These are phyloP conservation scores for Butorides virescens DNA, from an alignment of 2,113 vertebrate species.

Conservation along the genomic window DNA sequence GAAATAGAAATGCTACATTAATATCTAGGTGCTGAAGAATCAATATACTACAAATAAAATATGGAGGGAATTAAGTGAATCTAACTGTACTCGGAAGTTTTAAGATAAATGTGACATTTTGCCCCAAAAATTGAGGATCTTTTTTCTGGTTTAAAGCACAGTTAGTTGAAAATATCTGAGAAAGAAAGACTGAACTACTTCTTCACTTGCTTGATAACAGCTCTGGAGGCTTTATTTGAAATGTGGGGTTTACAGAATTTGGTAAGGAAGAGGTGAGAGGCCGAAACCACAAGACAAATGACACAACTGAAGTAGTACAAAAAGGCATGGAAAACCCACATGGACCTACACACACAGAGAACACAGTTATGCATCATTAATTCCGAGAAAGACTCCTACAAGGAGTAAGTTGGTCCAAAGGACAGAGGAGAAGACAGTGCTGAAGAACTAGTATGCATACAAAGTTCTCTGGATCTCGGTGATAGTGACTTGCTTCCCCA, in stretches of 20 bases:
- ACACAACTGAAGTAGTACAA: background rate
- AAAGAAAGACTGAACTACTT: background rate
- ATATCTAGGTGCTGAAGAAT: background rate
- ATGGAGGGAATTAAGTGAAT: background rate
- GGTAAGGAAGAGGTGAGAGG: background rate
- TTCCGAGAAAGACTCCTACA: background rate
- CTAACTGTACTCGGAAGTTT: background rate
- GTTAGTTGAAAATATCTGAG: background rate
- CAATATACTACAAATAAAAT: background rate
- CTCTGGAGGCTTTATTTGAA: background rate
- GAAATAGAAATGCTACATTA: background rate
- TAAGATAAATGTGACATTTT: background rate
- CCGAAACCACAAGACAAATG: background rate
- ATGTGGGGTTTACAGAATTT: background rate
- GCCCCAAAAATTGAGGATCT: background rate
- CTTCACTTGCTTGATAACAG: background rate
- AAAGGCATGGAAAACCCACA: background rate
- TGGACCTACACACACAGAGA: background rate
- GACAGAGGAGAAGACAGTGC: background rate
- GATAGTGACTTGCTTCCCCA: background rate
- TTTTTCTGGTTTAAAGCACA: background rate
- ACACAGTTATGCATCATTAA: background rate
- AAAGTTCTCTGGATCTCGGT: background rate
- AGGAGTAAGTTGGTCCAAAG: background rate
- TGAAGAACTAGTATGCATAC: background rate